These are phyloP conservation scores for Nannobrachium achirus DNA, from an alignment of 2,113 vertebrate species.

Conservation along the genomic window DNA sequence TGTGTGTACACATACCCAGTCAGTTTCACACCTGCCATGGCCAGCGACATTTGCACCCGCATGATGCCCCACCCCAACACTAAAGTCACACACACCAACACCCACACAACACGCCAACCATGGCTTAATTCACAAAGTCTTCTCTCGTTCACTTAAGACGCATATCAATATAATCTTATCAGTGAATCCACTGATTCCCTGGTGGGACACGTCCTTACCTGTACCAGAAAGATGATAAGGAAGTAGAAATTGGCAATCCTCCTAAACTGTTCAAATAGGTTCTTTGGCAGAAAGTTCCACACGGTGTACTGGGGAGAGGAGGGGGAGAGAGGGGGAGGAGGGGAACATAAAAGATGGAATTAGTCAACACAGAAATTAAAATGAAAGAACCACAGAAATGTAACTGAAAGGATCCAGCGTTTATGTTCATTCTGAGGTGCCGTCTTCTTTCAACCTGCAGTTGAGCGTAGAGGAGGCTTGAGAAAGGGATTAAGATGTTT, in stretches of 20 bases:
- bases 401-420: background rate
- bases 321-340: slow-evolving; percentile 14
- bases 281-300: slow-evolving; percentile 99
- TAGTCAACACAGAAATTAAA: no score
- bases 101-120: no score
- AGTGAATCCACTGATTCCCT: background rate
- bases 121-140: no score
- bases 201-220: slow-evolving; percentile 82
- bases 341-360: background rate
- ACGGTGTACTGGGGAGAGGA: slow-evolving; percentile 87
- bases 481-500: slow-evolving; percentile 43
- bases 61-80: no score
- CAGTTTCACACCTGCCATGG: background rate
- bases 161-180: no score
- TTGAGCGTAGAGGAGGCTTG: slow-evolving; percentile 19
- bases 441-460: slow-evolving; percentile 17
- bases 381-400: slow-evolving; percentile 4
- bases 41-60: no score
- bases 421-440: background rate
- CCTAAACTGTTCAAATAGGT: slow-evolving; percentile 98
- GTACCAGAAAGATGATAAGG: slow-evolving; percentile 98
- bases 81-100: no score
- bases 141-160: no score
- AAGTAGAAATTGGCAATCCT: slow-evolving; percentile 99
- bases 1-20: no score